Evolutionary conservation across 2,797 vertebrate genomes (phyloP), one percentile per base, ranked within the genome.

Genomic region (Lithobates pipiens): DNA sequence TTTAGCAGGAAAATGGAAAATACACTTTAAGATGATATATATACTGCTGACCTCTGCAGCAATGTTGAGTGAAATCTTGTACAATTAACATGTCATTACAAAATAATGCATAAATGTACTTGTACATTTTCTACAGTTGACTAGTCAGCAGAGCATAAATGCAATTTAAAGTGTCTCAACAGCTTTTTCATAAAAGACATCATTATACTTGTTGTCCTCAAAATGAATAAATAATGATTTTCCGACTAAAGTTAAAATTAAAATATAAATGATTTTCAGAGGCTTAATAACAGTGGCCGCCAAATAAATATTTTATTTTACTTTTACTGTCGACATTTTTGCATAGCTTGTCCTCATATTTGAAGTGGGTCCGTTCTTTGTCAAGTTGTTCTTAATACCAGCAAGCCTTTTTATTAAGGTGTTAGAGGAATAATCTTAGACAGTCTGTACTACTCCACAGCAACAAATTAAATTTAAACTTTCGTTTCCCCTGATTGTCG

Each of bases 211-310:
- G 44, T 77, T 50, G 61, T 84, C 70, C 16, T 81, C 25, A 23
- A 61, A 76, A 81, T 70, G 34, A 86, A 85, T 85, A 77, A 50
- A 74, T 79, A 61, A 79, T 85, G 27, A 46, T 67, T 27, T 46
- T 36, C 32, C 21, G 50, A 83, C 32, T 34, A 70, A 7, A 80
- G 65, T 67, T 67, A 25, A 67, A 25, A 67, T 67, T 67, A 67
- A 67, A 67, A 29, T 67, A 67, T 67, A 67, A 67, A 67, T 67
- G 25, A 27, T 67, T 67, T 67, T 67, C 25, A 67, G 65, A 29
- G 32, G 9, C 3, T 32, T 25, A 57, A n/a, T 65, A 67, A 67
- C 25, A 13, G 25, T 67, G 3, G 65, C 10, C 54, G n/a, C 54
- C 21, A 61, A 61, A 61, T 61, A 61, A 23, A 61, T 23, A 21